These are phyloP conservation scores for Daubentonia madagascariensis DNA, from an alignment of 2,113 vertebrate genomes.

Conservation along the genomic window DNA sequence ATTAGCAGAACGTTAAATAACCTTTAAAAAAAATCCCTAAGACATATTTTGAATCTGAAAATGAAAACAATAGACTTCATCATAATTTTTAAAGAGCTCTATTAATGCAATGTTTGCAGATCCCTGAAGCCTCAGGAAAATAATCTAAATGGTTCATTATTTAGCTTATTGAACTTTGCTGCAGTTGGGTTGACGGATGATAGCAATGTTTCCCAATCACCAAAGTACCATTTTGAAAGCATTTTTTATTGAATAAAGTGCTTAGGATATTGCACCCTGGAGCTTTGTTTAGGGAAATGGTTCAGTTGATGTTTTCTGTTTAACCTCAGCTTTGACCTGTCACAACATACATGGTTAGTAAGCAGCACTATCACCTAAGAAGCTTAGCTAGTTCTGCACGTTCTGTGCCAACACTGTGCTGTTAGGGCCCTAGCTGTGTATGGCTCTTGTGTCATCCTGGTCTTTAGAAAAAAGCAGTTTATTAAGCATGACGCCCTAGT, in stretches of 20 bases:
- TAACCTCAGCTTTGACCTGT: conserved; percentile 83
- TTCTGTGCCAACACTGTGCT: conserved; percentile 6
- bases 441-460: not conserved
- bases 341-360: conserved; percentile 81
- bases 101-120: conserved; percentile 84
- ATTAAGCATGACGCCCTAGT: not conserved
- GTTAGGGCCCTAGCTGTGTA: not conserved
- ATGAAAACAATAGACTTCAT: conserved; percentile 81
- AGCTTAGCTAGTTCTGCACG: conserved; percentile 59
- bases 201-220: conserved; percentile 85
- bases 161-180: conserved; percentile 86
- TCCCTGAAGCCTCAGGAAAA: conserved; percentile 84
- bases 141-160: conserved; percentile 89
- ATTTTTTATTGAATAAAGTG: conserved; percentile 89
- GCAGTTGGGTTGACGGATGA: conserved; percentile 84
- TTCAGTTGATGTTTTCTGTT: conserved; percentile 84
- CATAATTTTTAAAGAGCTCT: conserved; percentile 90
- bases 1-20: conserved; percentile 55
- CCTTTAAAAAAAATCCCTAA: conserved; percentile 57
- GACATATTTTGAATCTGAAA: conserved; percentile 51
- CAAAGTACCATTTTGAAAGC: conserved; percentile 84
- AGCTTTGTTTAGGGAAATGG: conserved; percentile 86
- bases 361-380: conserved; percentile 78
- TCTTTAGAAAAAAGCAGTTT: conserved; percentile 7
- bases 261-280: conserved; percentile 85